Evolutionary conservation across 2,888 invertebrate genomes (phyloP).

Genomic region (Drosophila engyochracea): DNA sequence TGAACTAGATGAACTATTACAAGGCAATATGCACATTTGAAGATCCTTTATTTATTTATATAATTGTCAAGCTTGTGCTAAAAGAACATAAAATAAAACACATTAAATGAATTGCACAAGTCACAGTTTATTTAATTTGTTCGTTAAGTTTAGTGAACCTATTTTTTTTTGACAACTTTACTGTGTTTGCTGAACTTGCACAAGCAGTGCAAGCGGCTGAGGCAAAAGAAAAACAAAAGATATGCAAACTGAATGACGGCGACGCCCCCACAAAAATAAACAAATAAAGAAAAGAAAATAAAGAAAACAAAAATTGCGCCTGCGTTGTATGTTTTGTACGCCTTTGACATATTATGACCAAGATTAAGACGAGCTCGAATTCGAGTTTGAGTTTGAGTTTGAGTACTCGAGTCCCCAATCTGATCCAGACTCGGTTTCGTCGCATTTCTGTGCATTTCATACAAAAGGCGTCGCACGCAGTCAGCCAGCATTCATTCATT

Average conservation of each 20-base stretch:
- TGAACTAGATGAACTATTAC: neutral
- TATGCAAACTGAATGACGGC: conserved; percentile 12
- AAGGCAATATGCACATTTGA: neutral
- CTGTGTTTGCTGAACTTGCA: conserved; percentile 1
- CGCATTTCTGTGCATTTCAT: conserved; percentile 58
- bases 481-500: conserved; percentile 79
- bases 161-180: conserved; percentile 5
- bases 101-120: neutral
- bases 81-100: neutral
- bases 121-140: conserved; percentile 1
- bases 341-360: conserved; percentile 58
- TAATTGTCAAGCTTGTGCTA: neutral
- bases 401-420: neutral
- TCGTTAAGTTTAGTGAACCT: neutral
- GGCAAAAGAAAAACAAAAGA: conserved; percentile 16
- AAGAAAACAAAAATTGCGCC: conserved; percentile 32
- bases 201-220: conserved; percentile 32
- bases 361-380: conserved; percentile 39
- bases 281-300: neutral
- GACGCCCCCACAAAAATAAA: conserved; percentile 43
- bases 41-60: neutral
- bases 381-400: conserved; percentile 8
- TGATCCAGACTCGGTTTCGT: conserved; percentile 6
- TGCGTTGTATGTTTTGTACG: conserved; percentile 41
- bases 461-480: conserved; percentile 72